Evolutionary conservation across 2,797 vertebrate genomes (phyloP).

Genomic region (Numenius phaeopus): DNA sequence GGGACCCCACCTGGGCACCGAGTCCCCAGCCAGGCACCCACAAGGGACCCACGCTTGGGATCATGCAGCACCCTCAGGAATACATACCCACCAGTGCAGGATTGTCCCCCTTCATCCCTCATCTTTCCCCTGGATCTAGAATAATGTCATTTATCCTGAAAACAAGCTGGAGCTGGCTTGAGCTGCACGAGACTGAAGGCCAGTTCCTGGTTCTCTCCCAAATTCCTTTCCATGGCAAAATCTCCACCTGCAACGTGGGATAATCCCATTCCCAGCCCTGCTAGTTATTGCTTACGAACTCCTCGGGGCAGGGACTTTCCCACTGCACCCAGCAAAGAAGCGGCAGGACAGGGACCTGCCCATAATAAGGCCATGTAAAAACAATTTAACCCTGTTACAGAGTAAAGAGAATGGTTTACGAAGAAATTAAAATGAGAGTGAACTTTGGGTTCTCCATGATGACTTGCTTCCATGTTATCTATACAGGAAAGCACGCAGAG

Average conservation of each 20-base stretch:
- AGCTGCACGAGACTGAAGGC: background rate
- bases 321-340: background rate
- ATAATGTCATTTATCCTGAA: background rate
- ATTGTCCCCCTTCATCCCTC: background rate
- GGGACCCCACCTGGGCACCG: fast-evolving
- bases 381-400: background rate
- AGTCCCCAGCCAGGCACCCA: fast-evolving
- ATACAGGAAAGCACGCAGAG: fast-evolving
- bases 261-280: background rate
- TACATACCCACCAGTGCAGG: fast-evolving
- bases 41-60: fast-evolving
- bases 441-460: background rate
- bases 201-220: background rate
- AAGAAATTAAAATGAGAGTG: background rate
- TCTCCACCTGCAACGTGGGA: background rate
- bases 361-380: background rate
- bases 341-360: background rate
- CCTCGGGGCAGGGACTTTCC: background rate
- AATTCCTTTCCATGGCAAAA: background rate
- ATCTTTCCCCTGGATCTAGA: background rate
- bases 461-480: background rate
- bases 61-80: background rate
- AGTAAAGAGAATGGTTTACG: background rate
- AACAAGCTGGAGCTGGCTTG: background rate
- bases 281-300: fast-evolving